phyloP scores from a whole-genome alignment of 2,888 invertebrate species.

The Nysson spinosus region DNA sequence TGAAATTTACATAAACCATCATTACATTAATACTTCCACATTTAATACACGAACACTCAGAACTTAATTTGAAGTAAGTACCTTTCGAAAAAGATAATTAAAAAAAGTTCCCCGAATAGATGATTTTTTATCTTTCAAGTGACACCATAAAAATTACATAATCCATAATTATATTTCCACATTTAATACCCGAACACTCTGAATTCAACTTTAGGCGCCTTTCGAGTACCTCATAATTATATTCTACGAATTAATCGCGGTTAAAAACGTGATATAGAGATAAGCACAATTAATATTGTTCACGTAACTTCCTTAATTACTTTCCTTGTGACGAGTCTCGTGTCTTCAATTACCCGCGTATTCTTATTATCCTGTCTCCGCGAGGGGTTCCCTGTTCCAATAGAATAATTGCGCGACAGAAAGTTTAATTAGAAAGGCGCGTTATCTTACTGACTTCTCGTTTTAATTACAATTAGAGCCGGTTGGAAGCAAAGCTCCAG shows the following conservation, averaged over 20 bases:
- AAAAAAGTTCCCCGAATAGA: too few relatives aligned
- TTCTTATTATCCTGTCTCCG: not conserved
- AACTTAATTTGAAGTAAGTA: too few relatives aligned
- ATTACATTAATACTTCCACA: too few relatives aligned
- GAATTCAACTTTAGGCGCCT: too few relatives aligned
- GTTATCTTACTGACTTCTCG: conserved; percentile 32
- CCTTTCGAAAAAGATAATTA: too few relatives aligned
- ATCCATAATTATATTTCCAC: too few relatives aligned
- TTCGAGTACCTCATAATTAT: too few relatives aligned
- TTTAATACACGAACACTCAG: too few relatives aligned
- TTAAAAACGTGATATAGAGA: conserved; percentile 5
- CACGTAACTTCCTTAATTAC: conserved; percentile 9
- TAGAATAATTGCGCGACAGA: conserved; percentile 14
- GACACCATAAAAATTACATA: too few relatives aligned
- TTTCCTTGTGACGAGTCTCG: conserved; percentile 1
- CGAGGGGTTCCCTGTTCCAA: conserved; percentile 80
- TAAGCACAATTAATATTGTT: not conserved
- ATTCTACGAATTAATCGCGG: not conserved
- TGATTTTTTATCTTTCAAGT: too few relatives aligned
- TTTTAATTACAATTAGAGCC: conserved; percentile 73
- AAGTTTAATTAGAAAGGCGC: conserved; percentile 6
- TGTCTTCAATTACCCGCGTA: not conserved
- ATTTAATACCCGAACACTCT: too few relatives aligned
- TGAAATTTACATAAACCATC: too few relatives aligned
- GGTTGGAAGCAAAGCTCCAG: conserved; percentile 83